phyloP scores from a whole-genome alignment of 30 jellyfish, hydroid and myxozoan genomes.

The Clytia hemisphaerica region DNA sequence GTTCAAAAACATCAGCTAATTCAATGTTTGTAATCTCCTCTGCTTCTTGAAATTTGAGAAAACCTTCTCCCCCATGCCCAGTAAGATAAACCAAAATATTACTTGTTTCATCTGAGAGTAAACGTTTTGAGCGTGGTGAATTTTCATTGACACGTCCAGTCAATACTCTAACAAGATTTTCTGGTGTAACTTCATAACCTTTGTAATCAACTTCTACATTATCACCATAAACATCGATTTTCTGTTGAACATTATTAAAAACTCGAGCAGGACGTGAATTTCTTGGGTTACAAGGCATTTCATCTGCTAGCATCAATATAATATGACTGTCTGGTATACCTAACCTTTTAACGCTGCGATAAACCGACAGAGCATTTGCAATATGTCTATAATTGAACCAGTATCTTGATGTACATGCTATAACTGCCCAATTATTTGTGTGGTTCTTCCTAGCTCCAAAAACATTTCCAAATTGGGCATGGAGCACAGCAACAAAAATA shows the following conservation, averaged over 20 bases:
- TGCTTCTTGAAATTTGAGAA: slow-evolving; percentile 77
- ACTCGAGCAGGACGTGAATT: slow-evolving; percentile 93
- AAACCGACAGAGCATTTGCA: slow-evolving; percentile 75
- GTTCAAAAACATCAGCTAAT: slow-evolving; percentile 83
- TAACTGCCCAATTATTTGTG: slow-evolving; percentile 85
- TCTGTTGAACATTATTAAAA: slow-evolving; percentile 77
- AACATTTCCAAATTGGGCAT: too few species aligned
- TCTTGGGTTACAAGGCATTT: slow-evolving; percentile 86
- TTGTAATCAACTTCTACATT: slow-evolving; percentile 92
- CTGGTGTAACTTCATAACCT: slow-evolving; percentile 80
- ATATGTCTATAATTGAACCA: slow-evolving; percentile 87
- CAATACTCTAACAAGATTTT: slow-evolving; percentile 16
- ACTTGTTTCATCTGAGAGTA: slow-evolving; percentile 87
- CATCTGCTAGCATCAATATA: slow-evolving; percentile 86
- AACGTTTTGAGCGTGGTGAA: slow-evolving; percentile 85
- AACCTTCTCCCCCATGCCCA: slow-evolving; percentile 98
- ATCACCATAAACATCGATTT: slow-evolving; percentile 87
- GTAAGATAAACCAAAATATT: slow-evolving; percentile 67
- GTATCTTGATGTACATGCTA: slow-evolving; percentile 80
- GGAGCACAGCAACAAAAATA: too few species aligned
- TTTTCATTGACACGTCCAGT: slow-evolving; percentile 60
- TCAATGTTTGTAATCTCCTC: slow-evolving; percentile 77
- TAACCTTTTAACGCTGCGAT: slow-evolving; percentile 77
- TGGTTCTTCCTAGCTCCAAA: too few species aligned
- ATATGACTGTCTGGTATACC: slow-evolving; percentile 96